Conservation (phyloP, 2,888 invertebrate genomes). For the Acronicta psi region DNA sequence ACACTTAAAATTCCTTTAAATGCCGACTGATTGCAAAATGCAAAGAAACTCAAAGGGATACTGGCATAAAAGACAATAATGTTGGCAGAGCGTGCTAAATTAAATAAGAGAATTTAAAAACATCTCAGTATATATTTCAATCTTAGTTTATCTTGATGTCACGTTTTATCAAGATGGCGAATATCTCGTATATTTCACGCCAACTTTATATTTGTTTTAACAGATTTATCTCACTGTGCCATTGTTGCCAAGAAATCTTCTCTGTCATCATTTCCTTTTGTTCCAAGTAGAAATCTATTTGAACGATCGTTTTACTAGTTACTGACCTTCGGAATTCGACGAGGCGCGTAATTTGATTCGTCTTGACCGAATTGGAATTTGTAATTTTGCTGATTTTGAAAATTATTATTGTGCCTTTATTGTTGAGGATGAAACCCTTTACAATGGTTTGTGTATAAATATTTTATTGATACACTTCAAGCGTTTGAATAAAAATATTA, state of each 20-base stretch:
- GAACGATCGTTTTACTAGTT: slow-evolving; percentile 33
- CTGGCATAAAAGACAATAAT: not conserved
- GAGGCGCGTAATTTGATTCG: slow-evolving; percentile 37
- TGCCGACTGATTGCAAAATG: too few species aligned
- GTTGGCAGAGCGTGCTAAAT: not conserved
- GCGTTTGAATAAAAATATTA: not conserved
- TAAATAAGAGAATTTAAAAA: not conserved
- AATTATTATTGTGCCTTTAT: slow-evolving; percentile 34
- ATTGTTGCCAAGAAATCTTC: slow-evolving; percentile 42
- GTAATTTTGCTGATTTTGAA: slow-evolving; percentile 33
- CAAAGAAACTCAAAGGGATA: too few species aligned
- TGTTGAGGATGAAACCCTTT: not conserved
- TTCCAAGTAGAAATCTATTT: slow-evolving; percentile 36
- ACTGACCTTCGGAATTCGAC: slow-evolving; percentile 35
- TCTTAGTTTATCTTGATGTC: slow-evolving; percentile 21
- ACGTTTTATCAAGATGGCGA: slow-evolving; percentile 29
- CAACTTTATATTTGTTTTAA: slow-evolving; percentile 37
- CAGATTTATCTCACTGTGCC: slow-evolving; percentile 38
- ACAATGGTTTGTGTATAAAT: not conserved
- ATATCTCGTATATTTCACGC: slow-evolving; percentile 24
- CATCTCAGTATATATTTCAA: slow-evolving; percentile 11
- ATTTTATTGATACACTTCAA: too few species aligned
- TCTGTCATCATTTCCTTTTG: slow-evolving; percentile 42
- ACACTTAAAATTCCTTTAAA: too few species aligned
- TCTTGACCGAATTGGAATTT: slow-evolving; percentile 37